Evolutionary conservation across 2,797 vertebrate genomes (phyloP).

Genomic region (Ammospiza maritima): DNA sequence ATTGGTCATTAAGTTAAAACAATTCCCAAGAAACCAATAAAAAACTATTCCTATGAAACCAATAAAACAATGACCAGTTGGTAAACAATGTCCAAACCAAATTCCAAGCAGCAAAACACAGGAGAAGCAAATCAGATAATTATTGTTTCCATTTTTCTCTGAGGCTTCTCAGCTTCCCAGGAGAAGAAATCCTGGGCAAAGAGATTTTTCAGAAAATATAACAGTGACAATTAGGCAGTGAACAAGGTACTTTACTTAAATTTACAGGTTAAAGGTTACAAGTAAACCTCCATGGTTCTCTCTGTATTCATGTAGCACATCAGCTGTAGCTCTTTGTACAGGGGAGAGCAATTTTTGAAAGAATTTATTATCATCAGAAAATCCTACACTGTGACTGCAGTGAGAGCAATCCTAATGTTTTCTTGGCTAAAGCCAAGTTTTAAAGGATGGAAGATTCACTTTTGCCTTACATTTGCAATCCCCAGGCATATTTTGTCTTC

Average conservation of each 20-base stretch:
- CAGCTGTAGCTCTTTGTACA: background rate
- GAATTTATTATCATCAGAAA: conserved; percentile 15
- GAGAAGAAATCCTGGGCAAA: no score
- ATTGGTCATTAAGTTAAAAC: no score
- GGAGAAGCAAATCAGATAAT: no score
- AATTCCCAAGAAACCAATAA: no score
- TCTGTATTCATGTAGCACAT: background rate
- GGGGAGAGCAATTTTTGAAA: conserved; percentile 3
- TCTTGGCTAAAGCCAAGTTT: background rate
- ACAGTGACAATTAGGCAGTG: background rate
- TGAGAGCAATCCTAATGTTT: background rate
- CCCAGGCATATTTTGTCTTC: background rate
- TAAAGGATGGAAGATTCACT: conserved; percentile 35
- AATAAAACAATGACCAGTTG: no score
- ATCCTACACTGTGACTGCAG: background rate
- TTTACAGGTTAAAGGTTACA: conserved; percentile 18
- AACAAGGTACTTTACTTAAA: conserved; percentile 2
- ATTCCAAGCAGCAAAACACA: no score
- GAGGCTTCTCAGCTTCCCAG: no score
- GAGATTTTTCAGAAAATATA: no score
- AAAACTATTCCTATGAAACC: no score
- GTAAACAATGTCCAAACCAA: no score
- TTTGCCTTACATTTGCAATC: conserved; percentile 43
- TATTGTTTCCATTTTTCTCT: no score
- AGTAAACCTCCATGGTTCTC: background rate